Base-by-base conservation (phyloP, 2,888 invertebrate species). In the Yponomeuta cagnagella region DNA sequence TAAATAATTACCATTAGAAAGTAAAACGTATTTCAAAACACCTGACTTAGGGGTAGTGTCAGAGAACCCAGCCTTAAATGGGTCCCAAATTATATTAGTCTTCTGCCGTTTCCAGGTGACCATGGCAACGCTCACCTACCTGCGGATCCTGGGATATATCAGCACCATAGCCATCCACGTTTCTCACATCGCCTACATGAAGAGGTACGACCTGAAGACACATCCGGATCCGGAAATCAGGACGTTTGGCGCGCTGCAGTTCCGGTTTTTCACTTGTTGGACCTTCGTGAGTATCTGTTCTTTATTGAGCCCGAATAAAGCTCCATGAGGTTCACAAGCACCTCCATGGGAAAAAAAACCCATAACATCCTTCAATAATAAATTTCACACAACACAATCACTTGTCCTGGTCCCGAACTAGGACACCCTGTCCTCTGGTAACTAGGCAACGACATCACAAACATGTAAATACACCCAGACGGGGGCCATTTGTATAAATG, bases 191-290 rank as follows among this genome's bases (percentile, higher is more conserved):
- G 23, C 71, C 31, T 30, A 72, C 31, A 70, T 74, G 73, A 52
- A 70, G 48, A 64, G 67, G 12, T 70, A 71, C 58, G 70, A 73
- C 10, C 67, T 71, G 37, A 70, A 70, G 5, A 43, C 43, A 10
- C 68, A 71, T 69, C 69, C 66, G 5, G 72, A 74, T 64, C 66
- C 70, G 0, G 48, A 68, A 2, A 71, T 73, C 10, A 68, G 63
- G 30, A 48, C 12, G 8, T 74, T 74, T 64, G 72, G 72, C 15
- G 43, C 33, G 0, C 65, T 72, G 43, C 71, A 71, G 31, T 71
- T 68, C 2, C 70, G 73, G 10, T 74, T 72, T 63, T 71, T 73
- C n/a, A 74, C 73, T 3, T 73, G 74, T 37, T 74, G 74, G 74
- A 74, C 70, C 48, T 73, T 74, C 70, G 74, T 74, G 63, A 73